A percentile compares a stretch with the other conserved stretches of the same genome.
Conservation (phyloP, 2,888 invertebrate species). For the Diachrysia chrysitis region DNA sequence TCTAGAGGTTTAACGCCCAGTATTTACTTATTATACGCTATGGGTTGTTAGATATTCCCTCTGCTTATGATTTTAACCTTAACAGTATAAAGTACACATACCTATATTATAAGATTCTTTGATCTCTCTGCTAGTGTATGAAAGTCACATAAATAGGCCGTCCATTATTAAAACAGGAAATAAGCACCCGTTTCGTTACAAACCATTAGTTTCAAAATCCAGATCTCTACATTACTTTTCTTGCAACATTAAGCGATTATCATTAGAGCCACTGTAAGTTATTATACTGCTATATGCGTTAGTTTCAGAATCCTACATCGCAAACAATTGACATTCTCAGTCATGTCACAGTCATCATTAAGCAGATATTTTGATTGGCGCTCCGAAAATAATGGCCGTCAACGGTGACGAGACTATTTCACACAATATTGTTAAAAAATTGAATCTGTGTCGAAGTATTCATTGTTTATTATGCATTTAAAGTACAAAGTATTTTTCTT, state of each 20-base stretch:
- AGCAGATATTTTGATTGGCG: not conserved
- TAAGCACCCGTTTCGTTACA: not conserved
- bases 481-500: too few relatives aligned
- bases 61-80: not conserved
- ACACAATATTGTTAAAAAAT: too few relatives aligned
- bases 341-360: not conserved
- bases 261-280: not conserved
- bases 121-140: too few relatives aligned
- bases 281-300: not conserved
- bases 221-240: not conserved
- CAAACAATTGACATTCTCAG: not conserved
- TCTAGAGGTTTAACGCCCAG: slow-evolving; percentile 18
- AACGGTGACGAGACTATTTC: not conserved
- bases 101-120: not conserved
- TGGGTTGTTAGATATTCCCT: not conserved
- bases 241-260: not conserved
- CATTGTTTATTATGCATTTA: too few relatives aligned
- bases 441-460: too few relatives aligned
- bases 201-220: too few relatives aligned
- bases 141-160: not conserved
- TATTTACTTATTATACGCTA: slow-evolving; percentile 33
- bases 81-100: not conserved
- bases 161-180: not conserved
- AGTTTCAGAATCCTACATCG: not conserved
- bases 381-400: slow-evolving; percentile 1